phyloP scores from a whole-genome alignment of 2,113 vertebrate species.

The Syrrhaptes paradoxus region DNA sequence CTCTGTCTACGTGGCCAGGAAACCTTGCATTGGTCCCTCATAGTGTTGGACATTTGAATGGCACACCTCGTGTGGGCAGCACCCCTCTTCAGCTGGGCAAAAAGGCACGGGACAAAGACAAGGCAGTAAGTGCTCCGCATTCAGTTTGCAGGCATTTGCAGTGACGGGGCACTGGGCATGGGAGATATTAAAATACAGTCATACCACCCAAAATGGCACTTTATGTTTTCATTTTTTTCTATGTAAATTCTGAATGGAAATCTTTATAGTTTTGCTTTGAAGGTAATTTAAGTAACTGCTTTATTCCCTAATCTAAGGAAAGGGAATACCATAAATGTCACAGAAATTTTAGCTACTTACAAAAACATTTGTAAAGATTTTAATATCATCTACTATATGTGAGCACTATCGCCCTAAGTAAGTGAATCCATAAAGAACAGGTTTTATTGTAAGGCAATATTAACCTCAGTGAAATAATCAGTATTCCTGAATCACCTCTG shows the following conservation, averaged over 20 bases:
- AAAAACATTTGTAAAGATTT: constrained; percentile 43
- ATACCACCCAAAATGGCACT: not conserved
- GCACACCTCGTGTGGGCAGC: not conserved
- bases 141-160: not conserved
- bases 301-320: constrained; percentile 1
- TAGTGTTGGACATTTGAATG: not conserved
- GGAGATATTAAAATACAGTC: not conserved
- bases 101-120: not conserved
- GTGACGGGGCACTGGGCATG: not conserved
- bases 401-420: not conserved
- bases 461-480: not conserved
- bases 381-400: not conserved
- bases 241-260: not conserved
- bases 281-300: constrained; percentile 1
- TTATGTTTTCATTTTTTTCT: not conserved
- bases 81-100: not conserved
- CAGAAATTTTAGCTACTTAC: constrained; percentile 23
- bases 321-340: constrained; percentile 19
- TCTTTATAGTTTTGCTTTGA: not conserved
- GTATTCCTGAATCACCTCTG: not conserved
- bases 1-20: not conserved
- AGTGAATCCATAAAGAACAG: constrained; percentile 33
- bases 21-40: not conserved
- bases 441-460: constrained; percentile 27
- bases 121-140: accelerated